Base-by-base conservation (phyloP, 2,113 vertebrate genomes). In the Podarcis raffonei region DNA sequence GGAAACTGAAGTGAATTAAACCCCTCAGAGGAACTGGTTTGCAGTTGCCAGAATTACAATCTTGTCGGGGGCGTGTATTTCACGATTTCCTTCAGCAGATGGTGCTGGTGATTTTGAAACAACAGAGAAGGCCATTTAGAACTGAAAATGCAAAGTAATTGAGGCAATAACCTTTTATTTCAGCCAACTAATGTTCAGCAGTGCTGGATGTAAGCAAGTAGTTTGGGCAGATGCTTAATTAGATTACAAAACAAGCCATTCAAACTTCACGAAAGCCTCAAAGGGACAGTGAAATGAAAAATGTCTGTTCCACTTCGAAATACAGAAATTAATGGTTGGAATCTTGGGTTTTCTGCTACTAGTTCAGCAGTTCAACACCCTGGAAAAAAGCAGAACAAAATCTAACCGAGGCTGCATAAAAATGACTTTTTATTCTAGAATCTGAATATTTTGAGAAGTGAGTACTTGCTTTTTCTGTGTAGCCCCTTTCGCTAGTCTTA, bases 21-120 rank as follows among this genome's bases (percentile, higher is more conserved):
- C 48, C 16, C 13, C 16, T 27, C 27, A 11, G 25, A 32, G 15
- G 77, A 30, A 65, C n/a, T 9, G 1, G 80, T 3, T 48, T 42
- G 3, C 2, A 32, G 12, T 66, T 66, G 25, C 16, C 77, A 57
- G n/a, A 86, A 76, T 30, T 32, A n/a, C 7, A 15, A 35, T 62
- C 84, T 22, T 79, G 20, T 87, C n/a, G 65, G 65, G 76, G 32
- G 23, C 5, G 30, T 69, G 81, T 57, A 66, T 69, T 77, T 76
- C 81, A 57, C 7, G 13, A 18, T 57, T 85, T 83, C 30, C 11
- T 30, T 71, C 85, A 79, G 74, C 85, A 90, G 89, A 35, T 83
- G 85, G 89, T 71, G 85, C 80, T 79, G 23, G 74, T 90, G 85
- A 78, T 57, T 78, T 79, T 71, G 25, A 87, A 90, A 89, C 32